Conservation (phyloP, 2,113 vertebrate genomes). For the Nicator chloris region DNA sequence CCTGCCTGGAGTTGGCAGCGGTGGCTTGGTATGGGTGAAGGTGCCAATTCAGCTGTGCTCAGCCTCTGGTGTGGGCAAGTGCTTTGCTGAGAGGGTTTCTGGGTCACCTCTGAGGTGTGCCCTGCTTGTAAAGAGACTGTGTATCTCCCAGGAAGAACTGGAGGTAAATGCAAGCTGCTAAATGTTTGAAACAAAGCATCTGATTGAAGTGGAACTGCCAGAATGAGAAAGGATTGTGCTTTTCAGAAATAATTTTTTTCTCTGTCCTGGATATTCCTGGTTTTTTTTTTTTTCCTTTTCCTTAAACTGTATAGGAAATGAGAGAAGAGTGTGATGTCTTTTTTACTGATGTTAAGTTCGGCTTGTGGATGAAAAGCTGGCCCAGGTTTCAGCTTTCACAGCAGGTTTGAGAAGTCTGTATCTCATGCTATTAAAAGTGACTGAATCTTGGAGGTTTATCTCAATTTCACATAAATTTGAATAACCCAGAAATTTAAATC, state of each 20-base stretch:
- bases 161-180: not conserved
- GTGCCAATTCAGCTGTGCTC: not conserved
- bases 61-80: not conserved
- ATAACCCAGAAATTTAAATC: slow-evolving; percentile 26
- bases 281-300: not conserved
- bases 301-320: not conserved
- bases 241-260: not conserved
- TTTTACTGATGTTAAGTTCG: not conserved
- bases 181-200: not conserved
- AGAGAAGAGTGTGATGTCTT: not conserved
- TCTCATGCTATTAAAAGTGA: slow-evolving; percentile 53
- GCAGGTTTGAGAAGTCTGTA: slow-evolving; percentile 46
- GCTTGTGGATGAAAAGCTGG: slow-evolving; percentile 16
- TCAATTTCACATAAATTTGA: slow-evolving; percentile 43
- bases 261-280: not conserved
- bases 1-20: not conserved
- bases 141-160: not conserved
- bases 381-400: slow-evolving; percentile 26
- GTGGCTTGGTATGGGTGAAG: not conserved
- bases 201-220: not conserved
- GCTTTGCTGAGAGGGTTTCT: not conserved
- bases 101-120: not conserved
- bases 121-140: not conserved
- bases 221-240: not conserved
- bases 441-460: slow-evolving; percentile 45